Percentiles rank a stretch among this genome's conserved stretches.
These are phyloP conservation scores for Alexandromys fortis DNA, from an alignment of 2,113 vertebrate species.

Conservation along the genomic window DNA sequence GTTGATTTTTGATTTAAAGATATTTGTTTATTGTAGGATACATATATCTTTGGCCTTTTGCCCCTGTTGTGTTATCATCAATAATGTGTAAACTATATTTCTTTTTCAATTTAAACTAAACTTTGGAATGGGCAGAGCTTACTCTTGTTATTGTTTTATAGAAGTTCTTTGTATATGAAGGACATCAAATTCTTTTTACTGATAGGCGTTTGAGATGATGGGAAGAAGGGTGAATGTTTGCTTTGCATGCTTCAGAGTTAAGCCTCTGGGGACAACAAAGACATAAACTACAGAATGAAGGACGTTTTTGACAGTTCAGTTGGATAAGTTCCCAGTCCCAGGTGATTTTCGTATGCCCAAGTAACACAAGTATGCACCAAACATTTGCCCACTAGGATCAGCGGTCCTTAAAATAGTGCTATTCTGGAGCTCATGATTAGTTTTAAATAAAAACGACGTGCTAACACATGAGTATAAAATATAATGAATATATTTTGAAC, in stretches of 20 bases:
- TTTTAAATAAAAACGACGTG: not conserved
- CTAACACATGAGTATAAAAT: constrained; percentile 6
- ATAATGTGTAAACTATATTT: not conserved
- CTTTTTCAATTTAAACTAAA: not conserved
- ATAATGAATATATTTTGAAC: not conserved
- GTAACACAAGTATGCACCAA: not conserved
- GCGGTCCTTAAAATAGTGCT: not conserved
- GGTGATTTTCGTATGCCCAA: not conserved
- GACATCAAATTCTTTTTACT: constrained; percentile 10
- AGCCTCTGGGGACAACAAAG: not conserved
- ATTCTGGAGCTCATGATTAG: not conserved
- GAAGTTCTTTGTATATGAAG: constrained; percentile 3
- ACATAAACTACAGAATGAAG: not conserved
- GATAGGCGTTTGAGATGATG: not conserved
- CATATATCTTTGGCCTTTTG: not conserved
- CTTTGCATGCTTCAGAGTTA: not conserved
- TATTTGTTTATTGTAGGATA: not conserved
- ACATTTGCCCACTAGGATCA: not conserved
- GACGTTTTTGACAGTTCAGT: not conserved
- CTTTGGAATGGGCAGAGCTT: not conserved
- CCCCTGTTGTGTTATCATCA: not conserved
- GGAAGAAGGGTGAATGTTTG: not conserved
- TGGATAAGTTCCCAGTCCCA: not conserved
- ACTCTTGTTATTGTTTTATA: not conserved
- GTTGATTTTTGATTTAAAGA: constrained; percentile 42